Evolutionary conservation across 2,113 vertebrate species (phyloP), one percentile per base, ranked within the genome.

Genomic region (Pedionomus torquatus): DNA sequence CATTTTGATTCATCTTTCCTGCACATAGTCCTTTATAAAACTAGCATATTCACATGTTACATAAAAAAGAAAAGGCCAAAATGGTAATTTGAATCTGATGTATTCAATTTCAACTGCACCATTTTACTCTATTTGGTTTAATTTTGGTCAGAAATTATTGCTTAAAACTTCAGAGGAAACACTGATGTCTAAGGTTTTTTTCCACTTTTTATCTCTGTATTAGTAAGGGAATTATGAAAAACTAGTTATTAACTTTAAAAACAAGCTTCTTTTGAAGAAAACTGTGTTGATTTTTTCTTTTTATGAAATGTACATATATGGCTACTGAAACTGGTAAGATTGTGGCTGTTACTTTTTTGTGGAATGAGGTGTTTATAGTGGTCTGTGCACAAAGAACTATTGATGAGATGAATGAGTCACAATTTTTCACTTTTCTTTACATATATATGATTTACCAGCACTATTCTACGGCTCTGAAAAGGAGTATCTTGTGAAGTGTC

Each of bases 1-100:
- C 30, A 30, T n/a, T 72, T 51, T 15, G 5, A 6, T 61, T 70
- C 31, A 10, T 18, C 71, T 17, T 2, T 9, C 54, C 10, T 86
- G 16, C 3, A 0, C 64, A 84, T 25, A 44, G 5, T 26, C 33
- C n/a, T 46, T 33, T n/a, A 31, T 5, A 76, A 82, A 61, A 46
- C 9, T 41, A 48, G 13, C 3, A 70, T 26, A 17, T 3, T 52
- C 14, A 44, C 0, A 0, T 5, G 3, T 16, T 28, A 7, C 10
- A 5, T 43, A 11, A 20, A 39, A 8, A 39, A 57, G 19, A 21
- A 41, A 31, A 51, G 13, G 3, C 15, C 6, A 63, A 66, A 84
- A 77, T 13, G 9, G 5, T 44, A 2, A 54, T 25, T 68, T 44
- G 11, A 75, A 49, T 24, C 11, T 3, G 14, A 28, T 17, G 4